Conservation (phyloP, 2,888 invertebrate genomes). For the Luffia ferchaultella region DNA sequence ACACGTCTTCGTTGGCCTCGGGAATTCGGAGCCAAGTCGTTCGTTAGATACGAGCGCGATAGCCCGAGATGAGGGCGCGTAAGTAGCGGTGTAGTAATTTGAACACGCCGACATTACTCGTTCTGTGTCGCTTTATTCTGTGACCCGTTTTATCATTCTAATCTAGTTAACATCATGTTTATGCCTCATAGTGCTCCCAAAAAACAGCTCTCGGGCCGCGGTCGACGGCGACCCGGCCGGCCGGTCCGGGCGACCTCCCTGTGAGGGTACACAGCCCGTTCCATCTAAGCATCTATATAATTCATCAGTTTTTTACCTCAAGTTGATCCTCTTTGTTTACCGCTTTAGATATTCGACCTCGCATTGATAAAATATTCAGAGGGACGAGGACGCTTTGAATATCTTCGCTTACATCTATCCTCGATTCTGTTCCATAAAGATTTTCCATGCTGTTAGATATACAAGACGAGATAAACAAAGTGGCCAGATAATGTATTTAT, state of each 20-base stretch:
- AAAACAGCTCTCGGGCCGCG: neutral
- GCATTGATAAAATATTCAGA: slow-evolving; percentile 6
- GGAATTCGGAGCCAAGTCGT: too few species aligned
- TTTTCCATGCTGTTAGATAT: neutral
- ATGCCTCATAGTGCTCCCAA: neutral
- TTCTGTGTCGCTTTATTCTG: neutral
- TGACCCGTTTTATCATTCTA: neutral
- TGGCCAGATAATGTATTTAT: neutral
- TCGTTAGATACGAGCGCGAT: too few species aligned
- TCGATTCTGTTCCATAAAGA: neutral
- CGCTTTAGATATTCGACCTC: slow-evolving; percentile 5
- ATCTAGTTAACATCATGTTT: neutral
- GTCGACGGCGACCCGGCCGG: neutral
- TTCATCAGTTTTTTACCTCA: neutral
- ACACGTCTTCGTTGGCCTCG: too few species aligned
- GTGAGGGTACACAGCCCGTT: neutral
- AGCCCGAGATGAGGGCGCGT: too few species aligned
- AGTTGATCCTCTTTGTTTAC: slow-evolving; percentile 4
- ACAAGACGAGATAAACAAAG: neutral
- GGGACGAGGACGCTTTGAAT: slow-evolving; percentile 3
- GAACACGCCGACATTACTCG: neutral
- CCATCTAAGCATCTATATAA: neutral
- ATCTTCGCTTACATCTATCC: neutral
- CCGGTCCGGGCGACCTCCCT: neutral
- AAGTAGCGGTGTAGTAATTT: neutral